Percentiles rank a stretch among this genome's conserved stretches.
Conservation (phyloP, 2,888 invertebrate species). For the Lucinisca nassula region DNA sequence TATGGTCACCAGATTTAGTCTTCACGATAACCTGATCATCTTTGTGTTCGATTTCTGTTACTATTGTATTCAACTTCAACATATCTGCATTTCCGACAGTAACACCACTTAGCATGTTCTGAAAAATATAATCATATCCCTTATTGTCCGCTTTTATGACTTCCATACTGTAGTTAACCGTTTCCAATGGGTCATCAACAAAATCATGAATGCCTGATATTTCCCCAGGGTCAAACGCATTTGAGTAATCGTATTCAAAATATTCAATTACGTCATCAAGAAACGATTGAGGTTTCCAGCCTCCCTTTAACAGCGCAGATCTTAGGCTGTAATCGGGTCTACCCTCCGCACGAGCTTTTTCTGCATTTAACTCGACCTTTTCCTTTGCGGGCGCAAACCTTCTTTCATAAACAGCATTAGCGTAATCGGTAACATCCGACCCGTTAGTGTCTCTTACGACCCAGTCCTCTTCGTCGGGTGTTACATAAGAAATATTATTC, state of each 20-base stretch:
- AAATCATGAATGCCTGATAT: constrained; percentile 41
- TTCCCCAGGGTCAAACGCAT: not conserved
- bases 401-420: constrained; percentile 12
- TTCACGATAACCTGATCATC: constrained; percentile 36
- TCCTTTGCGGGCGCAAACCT: not conserved
- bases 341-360: not conserved
- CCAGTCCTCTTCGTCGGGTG: constrained; percentile 23
- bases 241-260: not conserved
- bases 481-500: constrained; percentile 19
- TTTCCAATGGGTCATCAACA: constrained; percentile 22
- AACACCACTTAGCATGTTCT: constrained; percentile 13
- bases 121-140: constrained; percentile 38
- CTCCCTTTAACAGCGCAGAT: not conserved
- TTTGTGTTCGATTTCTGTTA: constrained; percentile 36
- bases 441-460: constrained; percentile 45
- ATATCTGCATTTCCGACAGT: not conserved
- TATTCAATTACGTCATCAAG: constrained; percentile 9
- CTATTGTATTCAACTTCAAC: constrained; percentile 44
- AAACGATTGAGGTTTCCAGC: not conserved
- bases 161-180: constrained; percentile 26
- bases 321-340: not conserved
- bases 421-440: constrained; percentile 30
- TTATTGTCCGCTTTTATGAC: constrained; percentile 35
- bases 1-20: constrained; percentile 41
- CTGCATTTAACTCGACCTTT: not conserved